Evolutionary conservation across 2,888 invertebrate genomes (phyloP).

Genomic region (Stenoptilia bipunctidactyla): DNA sequence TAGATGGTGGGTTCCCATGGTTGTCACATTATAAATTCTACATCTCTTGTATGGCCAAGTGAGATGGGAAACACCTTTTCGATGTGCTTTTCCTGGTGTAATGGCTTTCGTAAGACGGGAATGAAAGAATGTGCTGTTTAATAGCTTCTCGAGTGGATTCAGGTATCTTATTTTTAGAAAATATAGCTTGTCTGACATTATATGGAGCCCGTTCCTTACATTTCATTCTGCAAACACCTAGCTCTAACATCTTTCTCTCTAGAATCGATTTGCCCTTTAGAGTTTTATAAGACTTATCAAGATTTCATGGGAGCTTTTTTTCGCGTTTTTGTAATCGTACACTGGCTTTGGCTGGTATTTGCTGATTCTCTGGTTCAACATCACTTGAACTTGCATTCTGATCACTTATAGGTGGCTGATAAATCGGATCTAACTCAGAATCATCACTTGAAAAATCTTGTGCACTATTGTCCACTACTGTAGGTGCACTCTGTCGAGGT

Average conservation of each 20-base stretch:
- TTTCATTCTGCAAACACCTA: constrained; percentile 4
- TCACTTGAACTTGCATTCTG: constrained; percentile 6
- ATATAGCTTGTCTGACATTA: constrained; percentile 5
- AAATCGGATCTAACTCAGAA: constrained; percentile 6
- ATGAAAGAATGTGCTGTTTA: constrained; percentile 6
- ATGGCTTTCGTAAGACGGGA: constrained; percentile 6
- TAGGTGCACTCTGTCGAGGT: not conserved
- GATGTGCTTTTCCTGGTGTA: constrained; percentile 6
- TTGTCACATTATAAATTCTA: not conserved
- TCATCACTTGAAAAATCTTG: constrained; percentile 7
- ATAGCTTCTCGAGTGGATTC: constrained; percentile 5
- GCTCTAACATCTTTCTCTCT: constrained; percentile 4
- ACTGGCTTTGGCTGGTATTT: too few species aligned
- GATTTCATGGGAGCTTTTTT: too few species aligned
- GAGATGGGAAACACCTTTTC: constrained; percentile 5
- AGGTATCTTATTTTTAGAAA: constrained; percentile 7
- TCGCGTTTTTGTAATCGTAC: too few species aligned
- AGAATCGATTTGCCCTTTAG: constrained; percentile 4
- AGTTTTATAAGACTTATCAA: not conserved
- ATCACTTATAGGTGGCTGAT: constrained; percentile 4
- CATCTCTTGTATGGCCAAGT: constrained; percentile 7
- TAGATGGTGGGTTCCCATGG: not conserved
- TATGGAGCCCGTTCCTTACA: constrained; percentile 5
- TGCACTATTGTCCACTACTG: constrained; percentile 6
- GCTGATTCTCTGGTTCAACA: not conserved